Evolutionary conservation across 2,888 invertebrate species (phyloP), one percentile per base, ranked within the genome.

Genomic region (Dendrolimus houi): DNA sequence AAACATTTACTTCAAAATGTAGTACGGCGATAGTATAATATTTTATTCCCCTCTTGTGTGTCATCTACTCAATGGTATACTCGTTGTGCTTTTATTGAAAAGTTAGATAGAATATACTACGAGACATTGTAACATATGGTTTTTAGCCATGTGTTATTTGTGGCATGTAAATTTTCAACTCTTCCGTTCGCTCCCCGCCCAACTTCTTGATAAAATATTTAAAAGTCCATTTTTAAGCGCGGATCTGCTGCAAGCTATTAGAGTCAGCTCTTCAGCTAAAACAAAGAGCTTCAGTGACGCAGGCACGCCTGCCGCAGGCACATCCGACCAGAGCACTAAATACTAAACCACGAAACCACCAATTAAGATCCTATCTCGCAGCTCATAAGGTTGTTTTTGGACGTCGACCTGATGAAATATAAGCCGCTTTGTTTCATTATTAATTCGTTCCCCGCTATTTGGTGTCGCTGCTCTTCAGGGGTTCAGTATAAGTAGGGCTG

Each of bases 211-310:
- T 87, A 83, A 83, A 88, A 88, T 86, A 87, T 87, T 87, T 83
- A 87, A 85, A 84, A 85, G 83, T 85, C 75, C 83, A 87, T 86
- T 87, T 87, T 87, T 83, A 86, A 86, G 81, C 85, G 73, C 72
- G 76, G 83, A 87, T 86, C 80, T 81, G 85, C 83, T 86, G 87
- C 85, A 85, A 86, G 87, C 88, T 89, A 88, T 89, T 90, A 88
- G 83, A 87, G 85, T 83, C 87, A 86, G 83, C 87, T 83, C 87
- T 88, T 87, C 85, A 88, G 78, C 75, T 82, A 83, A 86, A 89
- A 88, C 88, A 88, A 88, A 88, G 87, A 83, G 86, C 81, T 78
- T 75, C 82, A 83, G 82, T 79, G 83, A 83, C 81, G 82, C 75
- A 76, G 79, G 76, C 81, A 76, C 74, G 81, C 75, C 68, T 75